Base-by-base conservation (phyloP, 2,888 invertebrate genomes). In the Pachliopta kotzebuea region DNA sequence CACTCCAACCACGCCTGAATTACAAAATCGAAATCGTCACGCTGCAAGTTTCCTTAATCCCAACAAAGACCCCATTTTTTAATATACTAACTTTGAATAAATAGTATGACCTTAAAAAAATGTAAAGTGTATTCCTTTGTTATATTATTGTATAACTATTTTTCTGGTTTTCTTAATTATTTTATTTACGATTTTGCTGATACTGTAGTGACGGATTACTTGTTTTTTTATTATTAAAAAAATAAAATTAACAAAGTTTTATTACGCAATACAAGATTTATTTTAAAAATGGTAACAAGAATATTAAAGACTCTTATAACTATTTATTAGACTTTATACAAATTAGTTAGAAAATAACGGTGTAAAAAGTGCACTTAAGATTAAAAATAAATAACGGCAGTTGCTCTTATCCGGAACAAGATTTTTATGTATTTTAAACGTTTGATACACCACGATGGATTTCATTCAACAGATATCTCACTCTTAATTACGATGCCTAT, bases 371-470 rank as follows among this genome's bases (percentile, higher is more conserved):
- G 18, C 20, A 50, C 61, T 61, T 65, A 62, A 26, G 37, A 50
- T 58, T 65, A 65, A 45, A 52, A 62, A 62, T 62, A 66, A 66
- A 62, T 62, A 66, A 62, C 45, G 45, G n/a, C 45, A 18, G n/a
- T n/a, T 45, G 45, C n/a, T 0, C 45, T n/a, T 45, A 45, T 45
- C 18, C 45, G 45, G 45, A 14, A 37, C 37, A 11, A 37, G 14
- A 37, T 45, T 18, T 6, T 18, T 6, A n/a, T 45, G n/a, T 45
- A 45, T n/a, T 45, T 45, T 6, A 45, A 45, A 18, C n/a, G n/a
- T 8, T n/a, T 45, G 45, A 7, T 45, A 6, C n/a, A 7, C 45
- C 45, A 45, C 6, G 18, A n/a, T 45, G n/a, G n/a, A 45, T 45
- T n/a, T 7, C 6, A n/a, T n/a, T 11, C 42, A 42, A 45, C 4